Conservation (phyloP, 2,888 invertebrate species). For the Euclidia mi region DNA sequence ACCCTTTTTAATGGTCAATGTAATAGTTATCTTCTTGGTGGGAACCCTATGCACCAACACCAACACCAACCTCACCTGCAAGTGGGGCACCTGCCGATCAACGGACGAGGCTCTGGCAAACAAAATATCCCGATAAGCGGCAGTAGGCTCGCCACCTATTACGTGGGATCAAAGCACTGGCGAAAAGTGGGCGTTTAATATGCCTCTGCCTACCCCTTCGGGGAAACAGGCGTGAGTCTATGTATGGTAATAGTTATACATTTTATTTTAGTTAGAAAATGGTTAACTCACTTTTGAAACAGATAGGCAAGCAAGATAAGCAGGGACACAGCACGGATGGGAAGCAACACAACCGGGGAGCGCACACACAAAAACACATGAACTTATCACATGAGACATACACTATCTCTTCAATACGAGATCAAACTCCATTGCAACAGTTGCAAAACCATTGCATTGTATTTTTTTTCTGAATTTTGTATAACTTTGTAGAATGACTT, state of each 20-base stretch:
- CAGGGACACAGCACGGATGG: conserved; percentile 71
- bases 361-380: conserved; percentile 76
- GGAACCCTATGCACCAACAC: no score
- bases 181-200: no score
- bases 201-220: no score
- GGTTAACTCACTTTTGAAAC: conserved; percentile 61
- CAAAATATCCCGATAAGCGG: no score
- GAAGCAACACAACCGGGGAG: conserved; percentile 66
- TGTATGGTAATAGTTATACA: not conserved
- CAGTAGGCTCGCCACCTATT: no score
- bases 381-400: not conserved
- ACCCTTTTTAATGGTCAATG: no score
- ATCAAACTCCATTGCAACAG: not conserved
- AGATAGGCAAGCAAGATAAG: conserved; percentile 70
- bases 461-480: conserved; percentile 34
- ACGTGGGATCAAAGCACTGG: no score
- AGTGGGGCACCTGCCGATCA: no score
- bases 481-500: not conserved
- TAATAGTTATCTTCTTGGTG: no score
- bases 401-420: not conserved
- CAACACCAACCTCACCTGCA: no score
- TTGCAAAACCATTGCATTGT: not conserved
- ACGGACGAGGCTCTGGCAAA: no score
- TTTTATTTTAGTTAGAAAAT: not conserved
- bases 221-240: no score